phyloP scores from a whole-genome alignment of 1,140 invertebrate species.

The Lutraria rhynchaena region DNA sequence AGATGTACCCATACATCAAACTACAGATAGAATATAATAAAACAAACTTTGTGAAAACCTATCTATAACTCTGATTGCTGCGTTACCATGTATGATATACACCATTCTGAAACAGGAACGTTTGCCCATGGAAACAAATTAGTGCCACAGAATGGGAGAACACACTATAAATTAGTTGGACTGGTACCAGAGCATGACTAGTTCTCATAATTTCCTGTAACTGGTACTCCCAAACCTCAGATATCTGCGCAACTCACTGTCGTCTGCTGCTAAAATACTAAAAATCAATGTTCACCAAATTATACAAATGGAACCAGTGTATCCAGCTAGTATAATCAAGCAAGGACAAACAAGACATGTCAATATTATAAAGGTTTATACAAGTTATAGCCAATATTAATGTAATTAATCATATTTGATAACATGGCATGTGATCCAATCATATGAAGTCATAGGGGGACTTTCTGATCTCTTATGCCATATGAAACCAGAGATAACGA shows the following conservation, averaged over 20 bases:
- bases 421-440: conserved; percentile 17
- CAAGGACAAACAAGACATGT: neutral
- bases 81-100: no score
- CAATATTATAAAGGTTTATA: conserved; percentile 39
- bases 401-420: conserved; percentile 34
- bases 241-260: neutral
- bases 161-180: conserved; percentile 12
- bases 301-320: conserved; percentile 35
- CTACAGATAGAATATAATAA: no score
- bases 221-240: conserved; percentile 9
- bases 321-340: neutral
- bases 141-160: no score
- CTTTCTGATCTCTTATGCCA: no score
- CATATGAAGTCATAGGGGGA: no score
- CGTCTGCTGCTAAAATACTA: no score
- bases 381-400: conserved; percentile 29
- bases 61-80: no score
- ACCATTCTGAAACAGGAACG: no score
- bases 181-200: conserved; percentile 7
- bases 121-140: no score
- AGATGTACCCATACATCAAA: no score
- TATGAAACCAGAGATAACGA: no score
- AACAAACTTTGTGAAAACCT: no score
- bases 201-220: conserved; percentile 17
- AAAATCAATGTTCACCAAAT: conserved; percentile 53